Evolutionary conservation across 2,797 vertebrate species (phyloP).

Genomic region (Enteromius fasciolatus): DNA sequence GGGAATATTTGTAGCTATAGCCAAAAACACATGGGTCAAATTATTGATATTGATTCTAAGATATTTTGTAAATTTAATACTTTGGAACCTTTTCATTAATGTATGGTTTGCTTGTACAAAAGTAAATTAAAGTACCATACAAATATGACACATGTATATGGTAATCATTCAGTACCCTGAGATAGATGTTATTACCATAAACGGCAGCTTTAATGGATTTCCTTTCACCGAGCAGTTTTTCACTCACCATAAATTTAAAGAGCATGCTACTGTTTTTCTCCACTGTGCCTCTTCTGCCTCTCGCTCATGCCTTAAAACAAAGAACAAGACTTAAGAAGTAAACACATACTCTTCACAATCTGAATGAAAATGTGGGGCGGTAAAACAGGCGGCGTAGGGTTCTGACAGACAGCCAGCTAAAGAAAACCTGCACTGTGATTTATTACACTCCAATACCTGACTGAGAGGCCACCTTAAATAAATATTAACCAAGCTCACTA

Average conservation of each 20-base stretch:
- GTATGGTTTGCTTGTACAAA: too few species aligned
- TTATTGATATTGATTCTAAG: too few species aligned
- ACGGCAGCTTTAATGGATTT: not conserved
- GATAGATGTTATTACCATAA: not conserved
- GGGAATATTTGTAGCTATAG: too few species aligned
- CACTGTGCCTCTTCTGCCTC: slow-evolving; percentile 51
- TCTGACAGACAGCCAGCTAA: slow-evolving; percentile 1
- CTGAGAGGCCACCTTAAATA: slow-evolving; percentile 50
- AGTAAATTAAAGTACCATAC: not conserved
- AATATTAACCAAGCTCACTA: slow-evolving; percentile 45
- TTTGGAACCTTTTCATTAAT: too few species aligned
- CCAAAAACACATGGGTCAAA: too few species aligned
- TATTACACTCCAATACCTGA: slow-evolving; percentile 31
- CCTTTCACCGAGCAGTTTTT: not conserved
- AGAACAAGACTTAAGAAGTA: not conserved
- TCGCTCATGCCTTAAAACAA: slow-evolving; percentile 66
- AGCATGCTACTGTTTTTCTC: slow-evolving; percentile 74
- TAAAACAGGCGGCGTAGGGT: not conserved
- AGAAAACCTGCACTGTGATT: slow-evolving; percentile 11
- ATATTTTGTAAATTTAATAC: too few species aligned
- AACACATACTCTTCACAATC: not conserved
- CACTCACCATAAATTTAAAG: slow-evolving; percentile 77
- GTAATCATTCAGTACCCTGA: not conserved
- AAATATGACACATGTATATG: not conserved
- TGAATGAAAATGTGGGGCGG: slow-evolving; percentile 2